Base-by-base conservation (phyloP, 92 coral and sea anemone genomes). In the Montipora capitata region DNA sequence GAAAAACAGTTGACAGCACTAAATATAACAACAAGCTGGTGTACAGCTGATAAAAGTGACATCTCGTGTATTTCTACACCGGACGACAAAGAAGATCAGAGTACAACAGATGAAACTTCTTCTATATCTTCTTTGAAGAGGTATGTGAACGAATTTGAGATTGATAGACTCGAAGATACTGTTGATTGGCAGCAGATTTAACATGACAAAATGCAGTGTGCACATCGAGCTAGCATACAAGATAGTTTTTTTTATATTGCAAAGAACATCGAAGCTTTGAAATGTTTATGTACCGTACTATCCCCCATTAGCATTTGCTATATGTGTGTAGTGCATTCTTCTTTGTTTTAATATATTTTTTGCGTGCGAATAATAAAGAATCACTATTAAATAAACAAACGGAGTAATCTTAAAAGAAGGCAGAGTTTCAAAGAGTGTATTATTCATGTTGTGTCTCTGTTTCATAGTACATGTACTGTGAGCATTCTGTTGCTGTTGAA, bases 1-100 rank as follows among this genome's bases (percentile, higher is more conserved):
- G 13, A 69, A 69, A 69, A 69, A 4, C 75, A 58, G n/a, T 58
- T 58, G 17, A 58, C 64, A 58, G 64, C 64, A 58, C 64, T 58
- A 58, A 13, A 58, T 58, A 3, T 58, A 58, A 58, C 64, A 15
- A 58, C n/a, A 13, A 58, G 64, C 64, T 1, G 64, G 64, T 11
- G 4, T 58, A 58, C 64, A 58, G n/a, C 64, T 58, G 64, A 58
- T 58, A 58, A 15, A 58, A 58, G 17, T 58, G 64, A 58, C 64
- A 58, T 58, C 64, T 58, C 17, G 64, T 58, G 64, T 58, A 58
- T 58, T 58, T 58, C 64, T 58, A 58, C 64, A 58, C 64, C 64
- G 17, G 64, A 58, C n/a, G 64, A 58, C 64, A 58, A 58, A 58
- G 64, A 9, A 58, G 64, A 15, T 58, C 64, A 58, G 64, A 58